Percentiles rank a stretch among this genome's conserved stretches.
phyloP scores from a whole-genome alignment of 2,888 invertebrate genomes.

The Meiosimyza platycephala region DNA sequence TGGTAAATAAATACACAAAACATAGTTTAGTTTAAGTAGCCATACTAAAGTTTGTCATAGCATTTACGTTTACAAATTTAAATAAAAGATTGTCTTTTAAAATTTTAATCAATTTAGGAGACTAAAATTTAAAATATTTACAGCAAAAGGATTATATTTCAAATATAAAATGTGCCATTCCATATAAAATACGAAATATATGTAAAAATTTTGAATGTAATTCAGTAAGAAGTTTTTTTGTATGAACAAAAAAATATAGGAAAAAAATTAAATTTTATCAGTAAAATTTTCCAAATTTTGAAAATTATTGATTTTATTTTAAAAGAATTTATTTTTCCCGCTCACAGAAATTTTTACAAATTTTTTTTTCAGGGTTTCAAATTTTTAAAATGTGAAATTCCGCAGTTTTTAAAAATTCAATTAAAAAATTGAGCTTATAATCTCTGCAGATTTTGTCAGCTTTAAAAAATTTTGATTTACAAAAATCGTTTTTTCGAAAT shows the following conservation, averaged over 20 bases:
- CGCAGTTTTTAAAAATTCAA: no score
- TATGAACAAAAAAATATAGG: conserved; percentile 26
- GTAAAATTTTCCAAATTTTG: conserved; percentile 29
- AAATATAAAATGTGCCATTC: conserved; percentile 61
- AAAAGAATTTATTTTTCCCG: no score
- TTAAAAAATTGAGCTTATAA: no score
- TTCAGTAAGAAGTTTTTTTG: conserved; percentile 8
- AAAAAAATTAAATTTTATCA: conserved; percentile 28
- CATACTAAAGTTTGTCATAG: conserved; percentile 57
- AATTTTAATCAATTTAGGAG: neutral
- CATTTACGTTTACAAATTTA: conserved; percentile 51
- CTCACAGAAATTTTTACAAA: no score
- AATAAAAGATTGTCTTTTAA: conserved; percentile 36
- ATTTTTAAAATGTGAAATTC: no score
- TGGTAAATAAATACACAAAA: conserved; percentile 12
- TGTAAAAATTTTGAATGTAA: conserved; percentile 24
- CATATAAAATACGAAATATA: conserved; percentile 43
- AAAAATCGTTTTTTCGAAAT: no score
- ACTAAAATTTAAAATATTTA: neutral
- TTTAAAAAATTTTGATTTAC: no score
- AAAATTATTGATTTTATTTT: no score
- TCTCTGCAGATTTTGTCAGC: no score
- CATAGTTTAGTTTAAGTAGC: conserved; percentile 30
- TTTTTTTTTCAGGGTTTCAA: no score
- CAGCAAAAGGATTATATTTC: conserved; percentile 26